phyloP scores from a whole-genome alignment of 1,140 invertebrate genomes.

The Chironomus tepperi region DNA sequence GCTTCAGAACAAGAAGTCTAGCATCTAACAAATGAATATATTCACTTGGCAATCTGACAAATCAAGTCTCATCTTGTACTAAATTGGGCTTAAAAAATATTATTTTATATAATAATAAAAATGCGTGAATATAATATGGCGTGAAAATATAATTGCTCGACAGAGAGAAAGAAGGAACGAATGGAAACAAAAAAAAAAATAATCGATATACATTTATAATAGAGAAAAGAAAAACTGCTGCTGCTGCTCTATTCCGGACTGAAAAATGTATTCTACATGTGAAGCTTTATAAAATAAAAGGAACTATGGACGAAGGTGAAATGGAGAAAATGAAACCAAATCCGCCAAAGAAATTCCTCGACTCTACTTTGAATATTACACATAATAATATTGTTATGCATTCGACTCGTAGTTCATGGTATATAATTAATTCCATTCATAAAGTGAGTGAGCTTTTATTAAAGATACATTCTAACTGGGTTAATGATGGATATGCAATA shows the following conservation, averaged over 20 bases:
- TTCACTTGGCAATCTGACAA: too few species aligned
- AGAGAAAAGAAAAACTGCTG: not conserved
- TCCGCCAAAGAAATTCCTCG: not conserved
- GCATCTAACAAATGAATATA: too few species aligned
- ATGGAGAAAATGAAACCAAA: not conserved
- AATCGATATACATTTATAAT: not conserved
- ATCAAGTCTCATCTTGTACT: too few species aligned
- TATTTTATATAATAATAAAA: not conserved
- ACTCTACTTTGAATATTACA: not conserved
- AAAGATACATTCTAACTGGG: not conserved
- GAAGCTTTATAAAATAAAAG: not conserved
- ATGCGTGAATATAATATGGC: slow-evolving; percentile 12
- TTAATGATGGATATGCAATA: slow-evolving; percentile 2
- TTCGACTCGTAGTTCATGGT: not conserved
- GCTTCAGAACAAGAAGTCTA: too few species aligned
- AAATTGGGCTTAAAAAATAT: not conserved
- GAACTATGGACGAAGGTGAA: not conserved
- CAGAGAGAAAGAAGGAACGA: not conserved
- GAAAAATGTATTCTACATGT: not conserved
- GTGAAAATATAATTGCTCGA: not conserved
- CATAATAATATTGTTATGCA: not conserved
- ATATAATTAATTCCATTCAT: not conserved
- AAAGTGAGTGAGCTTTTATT: not conserved
- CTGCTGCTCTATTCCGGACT: slow-evolving; percentile 11
- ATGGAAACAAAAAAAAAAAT: too few species aligned